These are phyloP conservation scores for Bradysia coprophila DNA, from an alignment of 1,140 invertebrate genomes.

Conservation along the genomic window DNA sequence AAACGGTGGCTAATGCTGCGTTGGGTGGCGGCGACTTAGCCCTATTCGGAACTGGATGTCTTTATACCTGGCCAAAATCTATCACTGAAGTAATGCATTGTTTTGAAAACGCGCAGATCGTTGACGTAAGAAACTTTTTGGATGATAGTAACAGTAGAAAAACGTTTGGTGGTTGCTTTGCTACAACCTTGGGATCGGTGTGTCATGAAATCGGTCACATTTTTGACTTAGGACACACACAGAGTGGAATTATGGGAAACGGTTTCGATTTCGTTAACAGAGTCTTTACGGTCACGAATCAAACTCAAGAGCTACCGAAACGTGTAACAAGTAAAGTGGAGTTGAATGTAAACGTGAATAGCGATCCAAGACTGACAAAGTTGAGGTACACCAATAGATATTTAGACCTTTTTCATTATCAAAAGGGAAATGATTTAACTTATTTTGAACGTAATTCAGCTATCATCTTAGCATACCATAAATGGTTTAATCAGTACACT, in stretches of 20 bases:
- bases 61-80: slow-evolving; percentile 73
- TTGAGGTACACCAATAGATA: slow-evolving; percentile 27
- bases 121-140: slow-evolving; percentile 55
- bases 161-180: slow-evolving; percentile 72
- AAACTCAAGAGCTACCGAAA: slow-evolving; percentile 27
- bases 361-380: slow-evolving; percentile 29
- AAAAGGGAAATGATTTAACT: slow-evolving; percentile 18
- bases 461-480: slow-evolving; percentile 17
- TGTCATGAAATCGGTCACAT: slow-evolving; percentile 89
- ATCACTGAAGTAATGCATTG: slow-evolving; percentile 44
- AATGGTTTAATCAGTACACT: slow-evolving; percentile 11
- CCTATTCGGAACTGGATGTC: slow-evolving; percentile 72
- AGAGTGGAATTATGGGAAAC: slow-evolving; percentile 81
- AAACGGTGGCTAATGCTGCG: slow-evolving; percentile 69
- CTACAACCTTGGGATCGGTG: slow-evolving; percentile 81
- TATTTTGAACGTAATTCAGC: slow-evolving; percentile 18
- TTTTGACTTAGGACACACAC: slow-evolving; percentile 83
- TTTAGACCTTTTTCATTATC: slow-evolving; percentile 26
- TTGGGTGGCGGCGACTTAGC: slow-evolving; percentile 80
- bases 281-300: slow-evolving; percentile 42
- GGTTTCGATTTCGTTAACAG: slow-evolving; percentile 79
- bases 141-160: slow-evolving; percentile 78
- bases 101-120: slow-evolving; percentile 30
- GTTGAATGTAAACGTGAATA: slow-evolving; percentile 28
- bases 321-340: slow-evolving; percentile 24